These are phyloP conservation scores for Boleophthalmus pectinirostris DNA, from an alignment of 2,113 vertebrate species.

Conservation along the genomic window DNA sequence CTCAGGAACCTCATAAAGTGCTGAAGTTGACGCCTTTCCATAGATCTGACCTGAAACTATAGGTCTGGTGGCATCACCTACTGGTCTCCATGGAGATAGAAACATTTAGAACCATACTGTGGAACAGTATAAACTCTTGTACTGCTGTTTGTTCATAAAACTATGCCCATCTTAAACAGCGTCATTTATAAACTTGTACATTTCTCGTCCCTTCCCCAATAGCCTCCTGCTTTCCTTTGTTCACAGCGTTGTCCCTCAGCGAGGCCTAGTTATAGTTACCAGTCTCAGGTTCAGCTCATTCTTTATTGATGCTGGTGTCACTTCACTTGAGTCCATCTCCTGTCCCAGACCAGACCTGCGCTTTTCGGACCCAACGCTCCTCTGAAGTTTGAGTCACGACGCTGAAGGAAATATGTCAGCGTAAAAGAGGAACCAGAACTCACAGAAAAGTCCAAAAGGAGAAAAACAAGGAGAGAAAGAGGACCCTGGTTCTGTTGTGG, in stretches of 20 bases:
- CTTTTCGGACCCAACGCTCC: slow-evolving; percentile 70
- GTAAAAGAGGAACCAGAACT: slow-evolving; percentile 39
- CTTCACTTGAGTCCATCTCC: slow-evolving; percentile 75
- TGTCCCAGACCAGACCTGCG: slow-evolving; percentile 61
- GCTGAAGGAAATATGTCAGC: slow-evolving; percentile 60
- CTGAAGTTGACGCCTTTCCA: too few species aligned
- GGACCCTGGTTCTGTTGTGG: slow-evolving; percentile 51
- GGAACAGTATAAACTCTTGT: too few species aligned
- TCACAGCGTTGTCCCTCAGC: slow-evolving; percentile 68
- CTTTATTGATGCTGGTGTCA: slow-evolving; percentile 85
- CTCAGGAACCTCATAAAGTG: too few species aligned
- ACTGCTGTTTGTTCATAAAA: too few species aligned
- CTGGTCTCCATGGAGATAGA: too few species aligned
- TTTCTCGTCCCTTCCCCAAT: neutral
- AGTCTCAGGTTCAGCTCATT: slow-evolving; percentile 84
- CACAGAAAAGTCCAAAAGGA: slow-evolving; percentile 20
- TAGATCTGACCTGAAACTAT: too few species aligned
- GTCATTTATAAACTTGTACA: too few species aligned
- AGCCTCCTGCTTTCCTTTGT: slow-evolving; percentile 42
- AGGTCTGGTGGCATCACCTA: too few species aligned
- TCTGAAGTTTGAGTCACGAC: slow-evolving; percentile 59
- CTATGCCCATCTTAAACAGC: too few species aligned
- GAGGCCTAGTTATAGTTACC: slow-evolving; percentile 75
- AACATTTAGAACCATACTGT: too few species aligned
- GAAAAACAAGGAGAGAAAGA: slow-evolving; percentile 12